Conservation (phyloP, 1,140 invertebrate species). For the Gonatopus flavifemur region DNA sequence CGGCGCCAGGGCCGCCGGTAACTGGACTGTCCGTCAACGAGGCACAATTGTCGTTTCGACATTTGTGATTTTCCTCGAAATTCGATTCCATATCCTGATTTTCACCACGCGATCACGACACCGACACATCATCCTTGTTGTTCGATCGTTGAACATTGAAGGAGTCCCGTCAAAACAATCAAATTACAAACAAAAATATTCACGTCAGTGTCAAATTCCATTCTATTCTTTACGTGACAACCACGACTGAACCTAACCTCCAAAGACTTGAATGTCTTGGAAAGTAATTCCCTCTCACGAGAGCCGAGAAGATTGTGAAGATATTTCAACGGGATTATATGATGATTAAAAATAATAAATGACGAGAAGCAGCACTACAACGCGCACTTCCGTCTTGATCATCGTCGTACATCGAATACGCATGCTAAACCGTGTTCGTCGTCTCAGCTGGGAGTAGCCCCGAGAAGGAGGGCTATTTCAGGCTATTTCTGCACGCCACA, state of each 20-base stretch:
- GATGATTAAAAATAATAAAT: too few relatives aligned
- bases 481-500: conserved; percentile 36
- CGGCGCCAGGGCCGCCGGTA: conserved; percentile 36
- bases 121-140: conserved; percentile 27
- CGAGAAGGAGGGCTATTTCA: too few relatives aligned
- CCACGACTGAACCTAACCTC: too few relatives aligned
- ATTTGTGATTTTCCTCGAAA: conserved; percentile 12
- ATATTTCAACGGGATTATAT: too few relatives aligned
- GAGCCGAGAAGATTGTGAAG: too few relatives aligned
- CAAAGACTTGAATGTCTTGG: too few relatives aligned
- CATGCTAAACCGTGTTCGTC: background rate
- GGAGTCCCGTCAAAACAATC: too few relatives aligned
- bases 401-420: conserved; percentile 26
- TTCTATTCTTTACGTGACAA: too few relatives aligned
- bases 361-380: conserved; percentile 7
- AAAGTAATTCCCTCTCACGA: too few relatives aligned
- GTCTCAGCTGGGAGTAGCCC: conserved; percentile 18
- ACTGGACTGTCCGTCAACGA: conserved; percentile 22
- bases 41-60: conserved; percentile 22
- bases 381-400: conserved; percentile 24
- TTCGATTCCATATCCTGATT: conserved; percentile 17
- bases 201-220: too few relatives aligned
- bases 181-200: too few relatives aligned
- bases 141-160: too few relatives aligned
- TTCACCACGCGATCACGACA: conserved; percentile 28